Evolutionary conservation across 2,797 vertebrate species (phyloP).

Genomic region (Helarctos malayanus): DNA sequence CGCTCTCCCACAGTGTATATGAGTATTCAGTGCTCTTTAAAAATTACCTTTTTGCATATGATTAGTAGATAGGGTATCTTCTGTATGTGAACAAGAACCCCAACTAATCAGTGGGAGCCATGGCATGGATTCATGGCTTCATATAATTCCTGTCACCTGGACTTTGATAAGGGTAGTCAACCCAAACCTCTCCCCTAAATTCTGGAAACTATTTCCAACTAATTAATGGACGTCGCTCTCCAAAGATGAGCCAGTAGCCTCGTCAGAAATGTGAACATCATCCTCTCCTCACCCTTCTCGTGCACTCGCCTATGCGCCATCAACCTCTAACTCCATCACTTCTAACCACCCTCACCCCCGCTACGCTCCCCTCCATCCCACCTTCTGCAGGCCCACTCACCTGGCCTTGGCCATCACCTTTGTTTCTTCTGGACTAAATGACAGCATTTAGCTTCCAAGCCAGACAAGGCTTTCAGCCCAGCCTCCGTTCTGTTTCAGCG

Average conservation of each 20-base stretch:
- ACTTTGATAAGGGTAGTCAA: neutral
- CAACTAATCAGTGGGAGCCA: neutral
- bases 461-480: neutral
- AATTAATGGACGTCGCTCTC: neutral
- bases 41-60: neutral
- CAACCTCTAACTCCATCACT: neutral
- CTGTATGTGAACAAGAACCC: neutral
- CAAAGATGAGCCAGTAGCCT: neutral
- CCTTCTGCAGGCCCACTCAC: neutral
- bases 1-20: fast-evolving
- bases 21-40: neutral
- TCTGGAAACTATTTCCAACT: neutral
- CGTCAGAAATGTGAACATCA: neutral
- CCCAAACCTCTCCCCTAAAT: neutral
- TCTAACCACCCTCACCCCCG: fast-evolving
- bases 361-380: neutral
- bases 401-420: neutral
- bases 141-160: neutral
- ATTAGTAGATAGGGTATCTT: neutral
- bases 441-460: neutral
- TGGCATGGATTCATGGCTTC: neutral
- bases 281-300: neutral
- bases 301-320: neutral
- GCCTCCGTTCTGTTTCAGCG: neutral
- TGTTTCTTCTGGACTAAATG: neutral